Conservation (phyloP, 2,888 invertebrate genomes). For the Acronicta aceris region DNA sequence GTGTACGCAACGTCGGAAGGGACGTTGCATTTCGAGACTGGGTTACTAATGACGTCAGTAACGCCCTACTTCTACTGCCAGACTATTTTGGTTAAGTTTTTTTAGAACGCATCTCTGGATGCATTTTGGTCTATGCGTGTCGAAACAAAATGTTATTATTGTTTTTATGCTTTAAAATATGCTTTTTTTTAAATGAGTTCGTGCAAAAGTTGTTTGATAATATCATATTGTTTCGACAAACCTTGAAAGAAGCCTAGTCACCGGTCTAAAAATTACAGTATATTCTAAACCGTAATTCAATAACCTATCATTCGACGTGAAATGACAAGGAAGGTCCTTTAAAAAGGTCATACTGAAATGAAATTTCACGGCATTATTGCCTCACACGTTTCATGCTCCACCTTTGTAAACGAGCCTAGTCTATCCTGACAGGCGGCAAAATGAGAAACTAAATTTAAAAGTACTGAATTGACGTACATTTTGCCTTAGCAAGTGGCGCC, state of each 20-base stretch:
- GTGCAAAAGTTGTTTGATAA: too few relatives aligned
- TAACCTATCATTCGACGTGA: constrained; percentile 25
- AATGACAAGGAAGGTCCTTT: constrained; percentile 30
- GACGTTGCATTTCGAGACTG: constrained; percentile 72
- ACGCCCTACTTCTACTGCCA: constrained; percentile 70
- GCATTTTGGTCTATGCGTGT: constrained; percentile 38
- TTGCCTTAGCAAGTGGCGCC: constrained; percentile 22
- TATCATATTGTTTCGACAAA: not conserved
- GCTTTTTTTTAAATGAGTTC: not conserved
- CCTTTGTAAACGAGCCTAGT: constrained; percentile 34
- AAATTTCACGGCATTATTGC: constrained; percentile 46
- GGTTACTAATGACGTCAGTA: constrained; percentile 80
- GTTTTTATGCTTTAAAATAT: not conserved
- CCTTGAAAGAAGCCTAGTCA: not conserved
- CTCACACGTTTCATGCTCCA: constrained; percentile 50
- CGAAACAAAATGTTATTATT: constrained; percentile 31
- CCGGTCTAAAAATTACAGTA: not conserved
- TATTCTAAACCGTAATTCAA: constrained; percentile 29
- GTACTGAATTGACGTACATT: not conserved
- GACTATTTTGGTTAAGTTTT: constrained; percentile 59
- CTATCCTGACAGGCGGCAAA: not conserved
- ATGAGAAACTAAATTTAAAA: constrained; percentile 2
- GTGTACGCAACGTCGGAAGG: constrained; percentile 72
- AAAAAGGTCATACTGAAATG: constrained; percentile 45
- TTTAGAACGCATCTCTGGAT: constrained; percentile 53